Evolutionary conservation across 2,797 vertebrate genomes (phyloP).

Genomic region (Choloepus didactylus): DNA sequence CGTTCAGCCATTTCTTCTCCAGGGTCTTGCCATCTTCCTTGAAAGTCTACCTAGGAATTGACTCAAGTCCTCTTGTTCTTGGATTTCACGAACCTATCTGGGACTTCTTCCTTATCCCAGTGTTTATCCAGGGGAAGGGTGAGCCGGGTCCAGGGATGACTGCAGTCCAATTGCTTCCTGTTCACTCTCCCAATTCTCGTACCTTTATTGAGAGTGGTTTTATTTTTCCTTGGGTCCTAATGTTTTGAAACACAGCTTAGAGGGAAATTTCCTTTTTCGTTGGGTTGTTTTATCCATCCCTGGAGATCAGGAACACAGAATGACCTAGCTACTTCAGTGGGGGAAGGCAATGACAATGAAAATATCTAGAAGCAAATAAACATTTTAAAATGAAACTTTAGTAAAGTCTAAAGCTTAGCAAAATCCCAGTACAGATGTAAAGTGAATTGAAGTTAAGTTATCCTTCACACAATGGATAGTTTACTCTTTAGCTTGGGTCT

Average conservation of each 20-base stretch:
- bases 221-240: not conserved
- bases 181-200: not conserved
- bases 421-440: not conserved
- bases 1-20: not conserved
- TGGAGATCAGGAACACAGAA: not conserved
- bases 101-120: not conserved
- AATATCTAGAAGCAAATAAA: not conserved
- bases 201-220: not conserved
- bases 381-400: constrained; percentile 17
- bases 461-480: not conserved
- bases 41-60: not conserved
- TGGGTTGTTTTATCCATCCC: not conserved
- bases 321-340: not conserved
- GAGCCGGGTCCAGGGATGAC: not conserved
- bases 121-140: not conserved
- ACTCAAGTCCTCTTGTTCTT: not conserved
- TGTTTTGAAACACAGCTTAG: constrained; percentile 15
- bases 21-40: not conserved
- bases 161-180: not conserved
- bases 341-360: not conserved
- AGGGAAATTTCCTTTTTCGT: not conserved
- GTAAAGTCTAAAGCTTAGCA: not conserved
- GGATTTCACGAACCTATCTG: not conserved
- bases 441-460: not conserved
- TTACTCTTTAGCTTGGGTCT: not conserved